Percentiles rank a stretch among this genome's conserved stretches.
Evolutionary conservation across 2,797 vertebrate genomes (phyloP).

Genomic region (Hypotaenidia philippensis): DNA sequence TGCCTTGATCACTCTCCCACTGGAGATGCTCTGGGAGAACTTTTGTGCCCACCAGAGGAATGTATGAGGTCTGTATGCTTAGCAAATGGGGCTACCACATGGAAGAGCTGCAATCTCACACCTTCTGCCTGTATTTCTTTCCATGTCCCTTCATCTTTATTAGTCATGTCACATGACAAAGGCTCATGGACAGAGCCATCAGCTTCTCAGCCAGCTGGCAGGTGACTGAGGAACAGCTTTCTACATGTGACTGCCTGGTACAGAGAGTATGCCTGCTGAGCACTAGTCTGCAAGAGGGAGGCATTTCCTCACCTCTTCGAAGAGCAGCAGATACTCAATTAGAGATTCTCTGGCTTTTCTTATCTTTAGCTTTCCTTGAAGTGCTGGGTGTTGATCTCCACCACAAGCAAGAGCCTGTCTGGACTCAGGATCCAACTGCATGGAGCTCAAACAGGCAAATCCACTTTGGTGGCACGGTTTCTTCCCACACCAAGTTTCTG

Average conservation of each 20-base stretch:
- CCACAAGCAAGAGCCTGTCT: not conserved
- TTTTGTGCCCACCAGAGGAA: not conserved
- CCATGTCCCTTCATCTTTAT: not conserved
- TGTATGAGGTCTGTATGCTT: not conserved
- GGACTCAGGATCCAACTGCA: not conserved
- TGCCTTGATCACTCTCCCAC: not conserved
- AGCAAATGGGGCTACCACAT: not conserved
- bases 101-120: not conserved
- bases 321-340: not conserved
- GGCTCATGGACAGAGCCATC: not conserved
- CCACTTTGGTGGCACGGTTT: not conserved
- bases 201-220: not conserved
- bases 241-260: not conserved
- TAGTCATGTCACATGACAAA: not conserved
- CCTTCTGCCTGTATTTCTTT: not conserved
- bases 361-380: not conserved
- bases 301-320: not conserved
- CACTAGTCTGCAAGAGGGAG: not conserved
- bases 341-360: not conserved
- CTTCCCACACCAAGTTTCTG: not conserved
- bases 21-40: not conserved
- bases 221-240: not conserved
- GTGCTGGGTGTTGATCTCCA: not conserved
- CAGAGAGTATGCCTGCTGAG: not conserved
- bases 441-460: not conserved